Conservation (phyloP, 1,140 invertebrate genomes). For the Drosophila santomea region DNA sequence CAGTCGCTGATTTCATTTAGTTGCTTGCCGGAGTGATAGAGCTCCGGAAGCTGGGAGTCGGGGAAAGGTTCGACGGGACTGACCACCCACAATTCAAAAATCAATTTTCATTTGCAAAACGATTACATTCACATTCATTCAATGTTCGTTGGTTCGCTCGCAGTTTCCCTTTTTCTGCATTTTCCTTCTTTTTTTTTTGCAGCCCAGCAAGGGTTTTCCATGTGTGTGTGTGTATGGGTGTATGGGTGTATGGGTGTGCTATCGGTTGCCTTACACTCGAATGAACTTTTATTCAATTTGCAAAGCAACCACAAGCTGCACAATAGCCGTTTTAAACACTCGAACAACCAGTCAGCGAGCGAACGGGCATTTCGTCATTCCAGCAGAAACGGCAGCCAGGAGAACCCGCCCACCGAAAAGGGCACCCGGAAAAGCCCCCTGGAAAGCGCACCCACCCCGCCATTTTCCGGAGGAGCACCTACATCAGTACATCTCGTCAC, state of each 20-base stretch:
- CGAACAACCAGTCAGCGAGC: conserved; percentile 65
- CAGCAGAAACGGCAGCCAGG: conserved; percentile 17
- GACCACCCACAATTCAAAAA: conserved; percentile 80
- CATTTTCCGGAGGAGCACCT: conserved; percentile 22
- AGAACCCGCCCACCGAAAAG: not conserved
- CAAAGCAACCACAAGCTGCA: conserved; percentile 82
- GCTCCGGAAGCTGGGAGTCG: conserved; percentile 33
- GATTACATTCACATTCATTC: conserved; percentile 83
- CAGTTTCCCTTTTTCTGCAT: conserved; percentile 41
- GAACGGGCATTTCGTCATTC: conserved; percentile 76
- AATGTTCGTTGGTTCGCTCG: conserved; percentile 77
- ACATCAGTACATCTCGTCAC: conserved; percentile 37
- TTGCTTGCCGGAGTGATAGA: conserved; percentile 67
- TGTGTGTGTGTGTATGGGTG: conserved; percentile 40
- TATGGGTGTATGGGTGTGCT: conserved; percentile 57
- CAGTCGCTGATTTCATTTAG: conserved; percentile 77
- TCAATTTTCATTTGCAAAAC: conserved; percentile 84
- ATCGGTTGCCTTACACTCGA: conserved; percentile 83
- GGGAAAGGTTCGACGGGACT: conserved; percentile 10
- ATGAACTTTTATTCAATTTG: conserved; percentile 84
- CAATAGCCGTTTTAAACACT: conserved; percentile 83
- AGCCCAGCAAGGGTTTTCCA: conserved; percentile 26
- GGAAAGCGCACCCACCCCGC: not conserved
- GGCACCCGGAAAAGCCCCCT: conserved; percentile 3
- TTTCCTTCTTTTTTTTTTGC: conserved; percentile 27